phyloP scores from a whole-genome alignment of 1,140 invertebrate genomes.

The Drosophila kanapiae region DNA sequence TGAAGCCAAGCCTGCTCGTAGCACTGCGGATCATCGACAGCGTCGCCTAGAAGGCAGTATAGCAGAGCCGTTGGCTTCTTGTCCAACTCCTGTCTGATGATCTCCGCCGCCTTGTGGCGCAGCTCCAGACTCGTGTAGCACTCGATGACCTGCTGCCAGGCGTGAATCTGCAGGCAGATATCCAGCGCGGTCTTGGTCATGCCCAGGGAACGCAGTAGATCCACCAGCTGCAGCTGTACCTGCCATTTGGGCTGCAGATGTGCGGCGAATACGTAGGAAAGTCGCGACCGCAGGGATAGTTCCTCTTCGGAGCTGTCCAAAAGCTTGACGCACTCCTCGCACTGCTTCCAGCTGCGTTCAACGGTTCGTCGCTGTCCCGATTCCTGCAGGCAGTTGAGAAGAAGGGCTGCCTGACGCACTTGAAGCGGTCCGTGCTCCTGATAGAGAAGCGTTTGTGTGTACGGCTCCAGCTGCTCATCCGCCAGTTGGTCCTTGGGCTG shows the following conservation, averaged over 20 bases:
- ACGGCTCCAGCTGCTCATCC: slow-evolving; percentile 92
- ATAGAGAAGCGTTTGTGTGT: slow-evolving; percentile 89
- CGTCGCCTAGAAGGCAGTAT: slow-evolving; percentile 93
- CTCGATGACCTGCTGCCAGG: slow-evolving; percentile 97
- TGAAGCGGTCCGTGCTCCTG: slow-evolving; percentile 90
- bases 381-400: slow-evolving; percentile 92
- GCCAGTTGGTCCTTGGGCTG: slow-evolving; percentile 92
- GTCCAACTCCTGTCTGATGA: slow-evolving; percentile 93
- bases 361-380: slow-evolving; percentile 91
- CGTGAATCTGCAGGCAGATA: slow-evolving; percentile 91
- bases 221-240: slow-evolving; percentile 91
- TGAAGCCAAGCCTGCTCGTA: slow-evolving; percentile 97
- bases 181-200: slow-evolving; percentile 94
- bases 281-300: slow-evolving; percentile 53
- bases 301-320: slow-evolving; percentile 41
- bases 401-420: slow-evolving; percentile 89
- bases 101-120: slow-evolving; percentile 94
- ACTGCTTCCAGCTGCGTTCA: slow-evolving; percentile 94
- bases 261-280: slow-evolving; percentile 88
- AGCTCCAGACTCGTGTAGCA: slow-evolving; percentile 95
- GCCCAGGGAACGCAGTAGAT: slow-evolving; percentile 92
- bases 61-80: slow-evolving; percentile 94
- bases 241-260: slow-evolving; percentile 91
- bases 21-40: slow-evolving; percentile 91
- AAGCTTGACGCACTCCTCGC: slow-evolving; percentile 91